Evolutionary conservation across 2,797 vertebrate genomes (phyloP), one percentile per base, ranked within the genome.

Genomic region (Spinus pinus): DNA sequence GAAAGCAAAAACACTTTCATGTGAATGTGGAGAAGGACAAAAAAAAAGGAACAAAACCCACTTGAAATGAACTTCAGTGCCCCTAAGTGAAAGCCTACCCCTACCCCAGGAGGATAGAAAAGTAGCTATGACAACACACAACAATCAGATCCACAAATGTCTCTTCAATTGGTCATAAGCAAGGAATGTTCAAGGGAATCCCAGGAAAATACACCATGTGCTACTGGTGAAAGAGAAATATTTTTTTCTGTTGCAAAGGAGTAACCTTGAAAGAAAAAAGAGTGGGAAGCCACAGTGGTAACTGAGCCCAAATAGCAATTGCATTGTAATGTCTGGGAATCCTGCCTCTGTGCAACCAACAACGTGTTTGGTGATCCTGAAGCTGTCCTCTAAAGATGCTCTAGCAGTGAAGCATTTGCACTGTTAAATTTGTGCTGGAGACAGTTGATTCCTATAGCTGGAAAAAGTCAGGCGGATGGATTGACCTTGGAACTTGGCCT

Each of bases 401-500:
- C 65, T 61, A 93, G 87, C 53, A 81, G 61, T 30, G 35, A 94
- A 73, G 39, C 58, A 66, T 88, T 92, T 81, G 44, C 33, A 54
- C 11, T 12, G 50, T 60, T 91, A 70, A 75, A 47, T 85, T 81
- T 87, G n/a, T 89, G 64, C 42, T 74, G 81, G 86, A 88, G 92
- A 75, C 27, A 47, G 64, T 86, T 70, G 60, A 81, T 84, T 95
- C 37, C 28, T 30, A 51, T 7, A 71, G 72, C 81, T 18, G 41
- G 42, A 73, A 51, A 86, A 81, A 42, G 61, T 49, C 83, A 91
- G 85, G 90, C 22, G 61, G 81, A 50, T 51, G 69, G 61, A 81
- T 65, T 83, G 84, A 94, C 94, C 94, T 86, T 91, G 73, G 86
- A 95, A 77, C 37, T 72, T 88, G 84, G 73, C 87, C 78, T 89